phyloP scores from a whole-genome alignment of 2,113 vertebrate species.

The Lophura nycthemera region DNA sequence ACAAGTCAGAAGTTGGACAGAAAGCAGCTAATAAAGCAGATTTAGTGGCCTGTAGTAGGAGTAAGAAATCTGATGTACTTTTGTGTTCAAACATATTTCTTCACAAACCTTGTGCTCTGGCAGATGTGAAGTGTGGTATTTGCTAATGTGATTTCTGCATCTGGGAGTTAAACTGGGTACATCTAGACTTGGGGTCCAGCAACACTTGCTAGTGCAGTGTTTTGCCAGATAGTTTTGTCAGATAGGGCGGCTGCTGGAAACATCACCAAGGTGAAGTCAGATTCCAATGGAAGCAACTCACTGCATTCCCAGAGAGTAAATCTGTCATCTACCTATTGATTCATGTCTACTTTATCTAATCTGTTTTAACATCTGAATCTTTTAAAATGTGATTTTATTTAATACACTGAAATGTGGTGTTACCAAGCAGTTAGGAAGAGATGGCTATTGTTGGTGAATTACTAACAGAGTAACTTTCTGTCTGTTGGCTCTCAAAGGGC shows the following conservation, averaged over 20 bases:
- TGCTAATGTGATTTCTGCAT: not conserved
- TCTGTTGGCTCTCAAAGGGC: not conserved
- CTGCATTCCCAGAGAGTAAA: not conserved
- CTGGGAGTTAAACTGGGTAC: not conserved
- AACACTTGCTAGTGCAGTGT: not conserved
- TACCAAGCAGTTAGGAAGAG: fast-evolving
- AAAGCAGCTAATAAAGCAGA: not conserved
- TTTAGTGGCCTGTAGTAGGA: not conserved
- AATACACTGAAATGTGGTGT: fast-evolving
- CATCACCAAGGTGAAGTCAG: not conserved
- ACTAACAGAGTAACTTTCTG: not conserved
- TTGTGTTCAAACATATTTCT: not conserved
- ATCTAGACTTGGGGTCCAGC: not conserved
- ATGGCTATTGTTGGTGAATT: not conserved
- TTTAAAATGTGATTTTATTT: slow-evolving; percentile 31
- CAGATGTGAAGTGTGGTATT: not conserved
- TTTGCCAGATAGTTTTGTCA: not conserved
- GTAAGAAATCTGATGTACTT: not conserved
- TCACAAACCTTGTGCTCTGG: not conserved
- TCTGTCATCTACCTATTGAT: not conserved
- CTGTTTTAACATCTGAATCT: not conserved
- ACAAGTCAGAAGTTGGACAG: not conserved
- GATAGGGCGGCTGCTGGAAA: not conserved
- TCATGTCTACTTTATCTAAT: slow-evolving; percentile 28
- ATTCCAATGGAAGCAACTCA: not conserved